phyloP scores from a whole-genome alignment of 2,113 vertebrate genomes.

The Erythrocercus mccallii region DNA sequence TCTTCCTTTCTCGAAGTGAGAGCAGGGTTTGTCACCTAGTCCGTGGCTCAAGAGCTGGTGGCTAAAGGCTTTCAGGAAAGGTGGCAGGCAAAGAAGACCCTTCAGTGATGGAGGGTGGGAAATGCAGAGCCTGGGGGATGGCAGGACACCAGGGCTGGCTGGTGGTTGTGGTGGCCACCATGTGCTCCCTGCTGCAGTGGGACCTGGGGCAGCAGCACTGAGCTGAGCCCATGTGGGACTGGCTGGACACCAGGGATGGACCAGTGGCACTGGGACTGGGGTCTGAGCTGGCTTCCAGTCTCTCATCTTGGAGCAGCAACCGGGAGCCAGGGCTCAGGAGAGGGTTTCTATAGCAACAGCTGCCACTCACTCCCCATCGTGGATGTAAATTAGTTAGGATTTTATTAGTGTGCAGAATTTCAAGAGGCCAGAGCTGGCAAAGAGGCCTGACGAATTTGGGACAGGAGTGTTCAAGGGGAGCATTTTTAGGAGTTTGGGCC shows the following conservation, averaged over 20 bases:
- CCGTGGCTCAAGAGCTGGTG: neutral
- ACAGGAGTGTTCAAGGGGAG: neutral
- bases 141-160: neutral
- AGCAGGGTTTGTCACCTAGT: rapidly evolving
- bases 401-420: conserved; percentile 84
- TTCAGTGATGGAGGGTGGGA: neutral
- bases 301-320: conserved; percentile 64
- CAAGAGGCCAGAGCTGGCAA: conserved; percentile 65
- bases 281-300: conserved; percentile 10
- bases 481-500: neutral
- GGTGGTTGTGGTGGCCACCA: neutral
- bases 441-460: neutral
- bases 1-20: neutral
- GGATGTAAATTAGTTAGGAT: conserved; percentile 82
- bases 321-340: conserved; percentile 69
- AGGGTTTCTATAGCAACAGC: conserved; percentile 80
- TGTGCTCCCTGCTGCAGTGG: neutral
- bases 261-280: neutral
- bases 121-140: neutral
- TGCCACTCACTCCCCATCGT: conserved; percentile 79
- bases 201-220: rapidly evolving
- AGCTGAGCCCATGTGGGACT: rapidly evolving
- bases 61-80: neutral
- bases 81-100: neutral
- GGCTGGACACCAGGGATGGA: neutral